phyloP scores from a whole-genome alignment of 2,888 invertebrate genomes.

The Cloeon dipterum region DNA sequence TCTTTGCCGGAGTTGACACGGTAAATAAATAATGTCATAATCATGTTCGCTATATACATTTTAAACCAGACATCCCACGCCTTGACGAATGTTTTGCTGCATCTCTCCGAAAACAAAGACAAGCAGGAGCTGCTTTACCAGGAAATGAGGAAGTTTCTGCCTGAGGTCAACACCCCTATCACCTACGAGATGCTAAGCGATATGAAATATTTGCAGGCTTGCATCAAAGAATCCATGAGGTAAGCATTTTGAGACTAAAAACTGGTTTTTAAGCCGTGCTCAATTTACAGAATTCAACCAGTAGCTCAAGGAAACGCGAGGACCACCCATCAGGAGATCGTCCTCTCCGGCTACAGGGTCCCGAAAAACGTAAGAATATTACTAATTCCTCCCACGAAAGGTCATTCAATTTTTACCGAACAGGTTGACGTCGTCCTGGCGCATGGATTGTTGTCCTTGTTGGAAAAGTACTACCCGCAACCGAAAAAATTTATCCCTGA shows the following conservation, averaged over 20 bases:
- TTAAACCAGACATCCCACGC: constrained; percentile 4
- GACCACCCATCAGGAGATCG: constrained; percentile 16
- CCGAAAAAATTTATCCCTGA: neutral
- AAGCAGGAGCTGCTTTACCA: constrained; percentile 35
- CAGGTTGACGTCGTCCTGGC: neutral
- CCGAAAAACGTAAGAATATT: constrained; percentile 21
- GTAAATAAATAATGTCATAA: too few species aligned
- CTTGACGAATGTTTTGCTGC: neutral
- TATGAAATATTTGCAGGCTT: constrained; percentile 44
- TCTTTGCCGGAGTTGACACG: constrained; percentile 46
- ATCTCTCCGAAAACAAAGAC: constrained; percentile 21
- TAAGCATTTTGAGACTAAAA: constrained; percentile 16
- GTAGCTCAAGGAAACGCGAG: constrained; percentile 18
- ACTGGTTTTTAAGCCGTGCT: too few species aligned
- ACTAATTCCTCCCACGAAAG: too few species aligned
- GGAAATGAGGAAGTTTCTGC: constrained; percentile 28
- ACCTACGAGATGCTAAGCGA: constrained; percentile 31
- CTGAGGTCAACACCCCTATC: constrained; percentile 23
- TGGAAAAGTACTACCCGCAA: neutral
- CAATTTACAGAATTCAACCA: constrained; percentile 18
- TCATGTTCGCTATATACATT: constrained; percentile 12
- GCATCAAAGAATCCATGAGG: constrained; percentile 52
- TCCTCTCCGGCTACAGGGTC: constrained; percentile 19
- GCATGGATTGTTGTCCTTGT: neutral
- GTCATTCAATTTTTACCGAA: too few species aligned